Evolutionary conservation across 2,888 invertebrate species (phyloP).

Genomic region (Drosophila anceps): DNA sequence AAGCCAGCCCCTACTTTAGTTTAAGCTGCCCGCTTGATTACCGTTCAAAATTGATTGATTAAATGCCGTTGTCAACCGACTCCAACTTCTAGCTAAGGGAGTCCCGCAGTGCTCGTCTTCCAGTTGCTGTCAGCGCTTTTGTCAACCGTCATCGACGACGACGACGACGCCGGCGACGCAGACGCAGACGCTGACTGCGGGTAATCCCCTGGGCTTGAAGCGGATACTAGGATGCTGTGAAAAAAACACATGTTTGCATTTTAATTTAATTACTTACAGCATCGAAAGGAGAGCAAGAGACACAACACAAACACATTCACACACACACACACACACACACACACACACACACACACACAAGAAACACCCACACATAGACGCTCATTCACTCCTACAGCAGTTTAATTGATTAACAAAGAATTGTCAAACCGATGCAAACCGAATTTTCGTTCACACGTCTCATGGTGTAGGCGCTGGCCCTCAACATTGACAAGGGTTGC

Average conservation of each 20-base stretch:
- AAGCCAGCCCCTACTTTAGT: conserved; percentile 74
- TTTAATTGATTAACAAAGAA: conserved; percentile 80
- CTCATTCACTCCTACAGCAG: conserved; percentile 55
- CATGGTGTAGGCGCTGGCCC: conserved; percentile 19
- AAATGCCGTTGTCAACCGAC: conserved; percentile 74
- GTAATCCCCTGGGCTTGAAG: conserved; percentile 63
- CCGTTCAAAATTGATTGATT: conserved; percentile 81
- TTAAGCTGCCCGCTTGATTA: conserved; percentile 78
- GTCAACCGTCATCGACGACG: conserved; percentile 60
- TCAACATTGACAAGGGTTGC: conserved; percentile 65
- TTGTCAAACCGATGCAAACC: conserved; percentile 57
- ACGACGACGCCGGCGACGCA: conserved; percentile 28
- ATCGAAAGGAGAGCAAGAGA: conserved; percentile 47
- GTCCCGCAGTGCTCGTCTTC: conserved; percentile 34
- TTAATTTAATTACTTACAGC: conserved; percentile 81
- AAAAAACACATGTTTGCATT: conserved; percentile 78
- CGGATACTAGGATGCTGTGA: conserved; percentile 53
- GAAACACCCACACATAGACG: not conserved
- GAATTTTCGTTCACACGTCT: conserved; percentile 64
- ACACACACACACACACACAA: not conserved
- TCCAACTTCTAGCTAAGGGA: conserved; percentile 1
- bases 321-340: conserved; percentile 9
- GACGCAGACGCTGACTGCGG: conserved; percentile 45
- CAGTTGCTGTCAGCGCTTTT: conserved; percentile 72
- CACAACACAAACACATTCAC: not conserved